Conservation (phyloP, 2,113 vertebrate genomes). For the Silurus glanis region DNA sequence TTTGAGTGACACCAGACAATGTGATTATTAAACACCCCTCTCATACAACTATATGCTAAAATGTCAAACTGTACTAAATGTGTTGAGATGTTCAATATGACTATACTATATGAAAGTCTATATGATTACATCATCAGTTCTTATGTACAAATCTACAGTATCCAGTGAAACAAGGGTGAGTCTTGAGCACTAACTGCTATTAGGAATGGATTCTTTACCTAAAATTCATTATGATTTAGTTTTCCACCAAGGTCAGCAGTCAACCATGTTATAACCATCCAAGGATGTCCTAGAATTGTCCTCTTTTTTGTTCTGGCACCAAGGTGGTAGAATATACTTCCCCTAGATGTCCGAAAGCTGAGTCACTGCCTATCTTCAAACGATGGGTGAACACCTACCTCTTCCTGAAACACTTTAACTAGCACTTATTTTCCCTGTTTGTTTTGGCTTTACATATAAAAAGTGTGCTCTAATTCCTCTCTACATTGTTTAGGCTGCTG, state of each 20-base stretch:
- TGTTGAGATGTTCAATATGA: not conserved
- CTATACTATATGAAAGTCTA: not conserved
- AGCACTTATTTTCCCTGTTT: no score
- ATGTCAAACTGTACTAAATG: not conserved
- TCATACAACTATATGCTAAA: not conserved
- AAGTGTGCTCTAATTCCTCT: no score
- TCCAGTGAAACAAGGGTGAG: not conserved
- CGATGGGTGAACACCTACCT: no score
- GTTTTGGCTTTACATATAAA: no score
- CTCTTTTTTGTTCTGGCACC: no score
- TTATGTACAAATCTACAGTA: not conserved
- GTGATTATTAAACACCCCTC: not conserved
- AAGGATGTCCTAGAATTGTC: not conserved
- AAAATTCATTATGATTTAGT: conserved; percentile 11
- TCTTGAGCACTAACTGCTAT: not conserved
- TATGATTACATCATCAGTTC: not conserved
- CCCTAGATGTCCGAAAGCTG: no score
- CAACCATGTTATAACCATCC: not conserved
- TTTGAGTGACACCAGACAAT: not conserved
- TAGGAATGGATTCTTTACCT: not conserved
- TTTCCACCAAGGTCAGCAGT: conserved; percentile 12
- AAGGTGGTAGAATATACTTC: no score
- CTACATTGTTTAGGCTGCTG: no score
- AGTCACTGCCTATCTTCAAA: no score
- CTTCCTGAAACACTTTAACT: no score